These are phyloP conservation scores for Rhinophrynus dorsalis DNA, from an alignment of 2,797 vertebrate species.

Conservation along the genomic window DNA sequence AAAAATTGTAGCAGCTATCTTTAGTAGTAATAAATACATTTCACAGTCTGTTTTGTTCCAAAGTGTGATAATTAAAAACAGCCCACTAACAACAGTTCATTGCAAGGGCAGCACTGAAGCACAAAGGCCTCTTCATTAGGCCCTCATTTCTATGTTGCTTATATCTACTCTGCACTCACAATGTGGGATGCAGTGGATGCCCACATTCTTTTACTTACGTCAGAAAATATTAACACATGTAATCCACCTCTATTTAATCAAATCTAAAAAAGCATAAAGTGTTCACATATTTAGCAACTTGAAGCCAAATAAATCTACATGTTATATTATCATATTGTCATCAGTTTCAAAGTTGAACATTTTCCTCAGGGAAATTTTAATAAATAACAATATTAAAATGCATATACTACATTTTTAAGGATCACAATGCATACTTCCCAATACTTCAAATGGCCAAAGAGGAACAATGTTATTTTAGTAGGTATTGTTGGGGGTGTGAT, in stretches of 20 bases:
- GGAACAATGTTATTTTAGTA: no score
- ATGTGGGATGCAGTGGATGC: conserved; percentile 38
- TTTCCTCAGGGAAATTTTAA: not conserved
- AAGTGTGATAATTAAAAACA: conserved; percentile 22
- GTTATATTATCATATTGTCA: conserved; percentile 12
- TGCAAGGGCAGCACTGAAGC: conserved; percentile 23
- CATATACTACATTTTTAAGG: no score
- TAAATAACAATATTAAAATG: no score
- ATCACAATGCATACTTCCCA: no score
- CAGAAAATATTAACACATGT: conserved; percentile 31
- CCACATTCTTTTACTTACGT: conserved; percentile 43
- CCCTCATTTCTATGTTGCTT: conserved; percentile 18
- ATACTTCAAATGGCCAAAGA: no score
- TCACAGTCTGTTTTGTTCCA: no score
- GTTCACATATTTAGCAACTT: not conserved
- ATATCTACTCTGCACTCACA: conserved; percentile 23
- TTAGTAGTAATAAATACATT: no score
- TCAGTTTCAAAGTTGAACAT: not conserved
- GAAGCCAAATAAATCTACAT: conserved; percentile 14
- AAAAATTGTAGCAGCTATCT: no score
- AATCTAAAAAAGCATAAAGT: conserved; percentile 6
- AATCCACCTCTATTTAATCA: conserved; percentile 38
- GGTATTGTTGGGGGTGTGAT: no score
- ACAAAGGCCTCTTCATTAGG: conserved; percentile 36
- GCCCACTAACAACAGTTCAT: conserved; percentile 34